Evolutionary conservation across 2,113 vertebrate genomes (phyloP).

Genomic region (Pedetes capensis): DNA sequence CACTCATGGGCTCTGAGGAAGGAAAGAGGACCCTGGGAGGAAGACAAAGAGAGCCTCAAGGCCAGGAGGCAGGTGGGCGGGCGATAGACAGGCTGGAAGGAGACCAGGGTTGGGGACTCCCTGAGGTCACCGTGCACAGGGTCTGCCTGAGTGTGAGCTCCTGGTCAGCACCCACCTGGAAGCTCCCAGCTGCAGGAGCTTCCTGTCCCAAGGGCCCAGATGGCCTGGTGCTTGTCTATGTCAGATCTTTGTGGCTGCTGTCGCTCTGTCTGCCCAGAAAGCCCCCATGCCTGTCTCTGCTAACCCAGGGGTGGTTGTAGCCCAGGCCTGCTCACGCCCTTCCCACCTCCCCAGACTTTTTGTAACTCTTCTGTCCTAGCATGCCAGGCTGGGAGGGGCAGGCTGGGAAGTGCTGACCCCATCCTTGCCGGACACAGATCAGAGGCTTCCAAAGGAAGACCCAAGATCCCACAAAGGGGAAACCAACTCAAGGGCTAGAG

Average conservation of each 20-base stretch:
- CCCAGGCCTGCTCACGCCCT: no score
- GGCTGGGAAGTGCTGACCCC: background rate
- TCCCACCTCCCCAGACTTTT: background rate
- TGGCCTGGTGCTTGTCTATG: background rate
- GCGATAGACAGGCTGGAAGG: background rate
- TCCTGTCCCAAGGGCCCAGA: background rate
- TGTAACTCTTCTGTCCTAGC: background rate
- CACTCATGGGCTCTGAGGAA: background rate
- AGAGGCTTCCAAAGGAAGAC: background rate
- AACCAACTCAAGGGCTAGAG: no score
- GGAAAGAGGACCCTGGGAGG: no score
- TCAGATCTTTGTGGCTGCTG: no score
- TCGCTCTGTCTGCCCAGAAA: background rate
- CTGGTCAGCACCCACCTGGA: background rate
- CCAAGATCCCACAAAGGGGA: background rate
- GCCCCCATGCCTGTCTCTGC: background rate
- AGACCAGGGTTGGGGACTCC: accelerated
- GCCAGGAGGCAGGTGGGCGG: background rate
- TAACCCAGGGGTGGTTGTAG: no score
- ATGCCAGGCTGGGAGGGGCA: background rate
- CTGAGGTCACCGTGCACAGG: background rate
- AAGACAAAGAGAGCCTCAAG: background rate
- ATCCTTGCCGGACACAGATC: no score
- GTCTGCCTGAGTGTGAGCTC: background rate
- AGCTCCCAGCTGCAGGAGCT: background rate